Evolutionary conservation across 64 coral and sea anemone genomes (phyloP), one percentile per base, ranked within the genome.

Genomic region (Astreopora myriophthalma): DNA sequence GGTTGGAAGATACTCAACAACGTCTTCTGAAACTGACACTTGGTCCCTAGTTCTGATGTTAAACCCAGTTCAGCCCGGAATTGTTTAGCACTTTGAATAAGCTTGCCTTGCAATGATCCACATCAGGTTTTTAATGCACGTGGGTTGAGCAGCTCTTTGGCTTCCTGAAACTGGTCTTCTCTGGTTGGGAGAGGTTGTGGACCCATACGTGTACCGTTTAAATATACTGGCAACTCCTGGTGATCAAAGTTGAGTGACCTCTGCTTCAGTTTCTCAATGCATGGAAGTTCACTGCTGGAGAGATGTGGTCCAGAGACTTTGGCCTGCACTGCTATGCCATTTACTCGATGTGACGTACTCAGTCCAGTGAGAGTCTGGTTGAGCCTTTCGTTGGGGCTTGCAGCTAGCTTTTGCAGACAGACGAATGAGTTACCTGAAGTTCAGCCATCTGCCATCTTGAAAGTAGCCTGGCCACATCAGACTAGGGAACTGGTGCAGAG

Each of bases 31-130:
- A 6, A 80, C 40, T 19, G 35, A 19, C 40, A 70, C 77, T 73
- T 91, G 37, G 62, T 84, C 65, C 23, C 89, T 82, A 27, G 89
- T 72, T 72, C 33, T 71, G 77, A 91, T 91, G 65, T 91, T 91
- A 42, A 91, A 91, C 20, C 89, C 89, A 71, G 89, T 91, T 77
- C 89, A 91, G 23, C 89, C 36, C 10, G 89, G 89, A 24, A 73
- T 33, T n/a, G 30, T 31, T 91, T 77, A 37, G 33, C 51, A 24
- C 74, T 73, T 65, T 55, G 76, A 10, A 66, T 91, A 25, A 22
- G 12, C 5, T 39, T 61, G 37, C 71, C 89, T 83, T 36, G 79
- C 64, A 10, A 91, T 19, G 33, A 84, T 69, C 89, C 89, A 85
- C 23, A 92, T 40, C 28, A 92, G 9, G 80, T 91, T 91, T 28